Conservation (phyloP, 2,113 vertebrate genomes). For the Panthera uncia region DNA sequence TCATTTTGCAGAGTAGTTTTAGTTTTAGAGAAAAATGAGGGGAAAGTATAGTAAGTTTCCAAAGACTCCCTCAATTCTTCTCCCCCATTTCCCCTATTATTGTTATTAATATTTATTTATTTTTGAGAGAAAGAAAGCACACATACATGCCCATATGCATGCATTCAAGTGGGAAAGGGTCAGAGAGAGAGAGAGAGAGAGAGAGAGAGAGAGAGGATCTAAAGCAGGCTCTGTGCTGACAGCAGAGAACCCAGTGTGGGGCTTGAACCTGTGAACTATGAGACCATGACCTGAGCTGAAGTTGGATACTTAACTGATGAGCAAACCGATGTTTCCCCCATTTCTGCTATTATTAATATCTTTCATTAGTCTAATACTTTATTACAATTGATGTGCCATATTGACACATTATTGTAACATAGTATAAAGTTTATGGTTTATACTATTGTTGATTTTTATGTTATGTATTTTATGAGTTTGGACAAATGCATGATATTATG, state of each 20-base stretch:
- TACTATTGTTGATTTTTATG: background rate
- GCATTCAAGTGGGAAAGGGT: too few species aligned
- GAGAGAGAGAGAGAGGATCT: too few species aligned
- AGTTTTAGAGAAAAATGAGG: background rate
- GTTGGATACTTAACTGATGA: too few species aligned
- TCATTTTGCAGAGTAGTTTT: conserved; percentile 1
- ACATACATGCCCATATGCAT: too few species aligned
- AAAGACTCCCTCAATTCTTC: background rate
- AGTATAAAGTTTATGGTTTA: background rate
- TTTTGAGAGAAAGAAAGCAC: too few species aligned
- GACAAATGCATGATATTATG: background rate
- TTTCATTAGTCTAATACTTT: background rate
- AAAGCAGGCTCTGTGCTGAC: too few species aligned
- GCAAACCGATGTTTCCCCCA: too few species aligned
- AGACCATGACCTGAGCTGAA: too few species aligned
- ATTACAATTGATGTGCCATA: background rate
- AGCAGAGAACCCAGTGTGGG: too few species aligned
- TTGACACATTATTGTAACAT: background rate
- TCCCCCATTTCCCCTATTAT: background rate
- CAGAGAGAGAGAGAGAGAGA: too few species aligned
- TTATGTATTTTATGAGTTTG: background rate
- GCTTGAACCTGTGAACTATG: too few species aligned
- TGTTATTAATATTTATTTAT: too few species aligned
- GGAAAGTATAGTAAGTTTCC: background rate
- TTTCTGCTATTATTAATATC: background rate